phyloP scores from a whole-genome alignment of 2,797 vertebrate species.

The Anableps anableps region DNA sequence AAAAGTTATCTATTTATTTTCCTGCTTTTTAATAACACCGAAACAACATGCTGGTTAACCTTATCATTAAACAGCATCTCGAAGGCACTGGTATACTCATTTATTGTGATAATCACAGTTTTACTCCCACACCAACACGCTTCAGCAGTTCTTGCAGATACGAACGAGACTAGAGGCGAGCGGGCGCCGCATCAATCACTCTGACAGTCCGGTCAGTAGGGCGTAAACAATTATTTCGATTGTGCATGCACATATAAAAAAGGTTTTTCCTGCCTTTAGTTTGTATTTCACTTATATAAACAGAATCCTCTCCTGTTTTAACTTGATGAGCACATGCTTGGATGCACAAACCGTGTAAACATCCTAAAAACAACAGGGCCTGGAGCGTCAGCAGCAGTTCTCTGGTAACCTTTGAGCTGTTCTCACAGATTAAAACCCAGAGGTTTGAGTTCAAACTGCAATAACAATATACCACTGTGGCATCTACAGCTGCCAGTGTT shows the following conservation, averaged over 20 bases:
- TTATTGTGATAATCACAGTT: conserved; percentile 27
- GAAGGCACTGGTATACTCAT: neutral
- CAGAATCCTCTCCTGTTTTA: conserved; percentile 33
- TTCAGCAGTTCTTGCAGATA: conserved; percentile 53
- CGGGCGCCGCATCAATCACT: conserved; percentile 72
- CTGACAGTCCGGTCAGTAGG: conserved; percentile 67
- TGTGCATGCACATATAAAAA: conserved; percentile 26
- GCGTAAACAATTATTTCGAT: conserved; percentile 63
- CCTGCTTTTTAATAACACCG: neutral
- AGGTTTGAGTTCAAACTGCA: conserved; percentile 3
- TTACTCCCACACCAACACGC: conserved; percentile 34
- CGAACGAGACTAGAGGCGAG: conserved; percentile 61
- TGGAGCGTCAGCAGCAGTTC: conserved; percentile 27
- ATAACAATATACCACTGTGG: neutral
- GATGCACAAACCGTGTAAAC: conserved; percentile 65
- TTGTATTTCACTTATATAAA: conserved; percentile 48
- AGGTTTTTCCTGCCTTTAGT: conserved; percentile 8
- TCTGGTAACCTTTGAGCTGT: conserved; percentile 48
- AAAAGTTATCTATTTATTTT: conserved; percentile 7
- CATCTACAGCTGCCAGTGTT: neutral
- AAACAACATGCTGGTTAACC: conserved; percentile 30
- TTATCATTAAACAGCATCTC: conserved; percentile 4
- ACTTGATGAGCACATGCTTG: conserved; percentile 31
- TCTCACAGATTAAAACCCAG: conserved; percentile 16
- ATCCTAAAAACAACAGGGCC: conserved; percentile 43